Conservation (phyloP, 2,888 invertebrate genomes). For the Hetaerina titia region DNA sequence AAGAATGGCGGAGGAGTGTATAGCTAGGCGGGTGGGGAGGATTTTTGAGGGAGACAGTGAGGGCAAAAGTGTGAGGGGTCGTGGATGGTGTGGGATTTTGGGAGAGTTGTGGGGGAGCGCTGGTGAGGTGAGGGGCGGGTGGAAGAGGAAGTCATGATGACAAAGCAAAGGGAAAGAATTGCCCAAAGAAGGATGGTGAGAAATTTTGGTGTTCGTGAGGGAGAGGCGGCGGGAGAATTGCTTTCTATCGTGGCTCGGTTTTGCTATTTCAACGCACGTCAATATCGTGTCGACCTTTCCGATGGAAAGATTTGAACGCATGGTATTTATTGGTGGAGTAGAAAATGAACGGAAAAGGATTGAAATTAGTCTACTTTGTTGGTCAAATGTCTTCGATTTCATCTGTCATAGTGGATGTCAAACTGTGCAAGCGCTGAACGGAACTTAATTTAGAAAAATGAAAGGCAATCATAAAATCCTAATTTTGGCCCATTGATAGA, state of each 20-base stretch:
- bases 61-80: too few relatives aligned
- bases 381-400: neutral
- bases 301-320: neutral
- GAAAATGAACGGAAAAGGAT: neutral
- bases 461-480: neutral
- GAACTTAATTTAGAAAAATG: neutral
- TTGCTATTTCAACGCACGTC: neutral
- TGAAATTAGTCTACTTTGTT: neutral
- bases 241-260: neutral
- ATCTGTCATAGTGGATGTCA: neutral
- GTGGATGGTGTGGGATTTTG: too few relatives aligned
- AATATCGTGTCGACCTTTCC: neutral
- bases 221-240: neutral
- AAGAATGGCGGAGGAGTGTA: neutral
- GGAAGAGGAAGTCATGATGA: neutral
- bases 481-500: neutral
- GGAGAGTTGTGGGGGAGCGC: too few relatives aligned
- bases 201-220: neutral
- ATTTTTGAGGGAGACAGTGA: neutral
- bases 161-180: neutral
- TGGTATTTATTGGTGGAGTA: neutral
- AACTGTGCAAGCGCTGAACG: neutral
- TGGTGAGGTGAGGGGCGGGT: neutral
- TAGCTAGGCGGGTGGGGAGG: neutral
- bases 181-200: neutral